These are phyloP conservation scores for Platyura marginata DNA, from an alignment of 1,140 invertebrate genomes.

Conservation along the genomic window DNA sequence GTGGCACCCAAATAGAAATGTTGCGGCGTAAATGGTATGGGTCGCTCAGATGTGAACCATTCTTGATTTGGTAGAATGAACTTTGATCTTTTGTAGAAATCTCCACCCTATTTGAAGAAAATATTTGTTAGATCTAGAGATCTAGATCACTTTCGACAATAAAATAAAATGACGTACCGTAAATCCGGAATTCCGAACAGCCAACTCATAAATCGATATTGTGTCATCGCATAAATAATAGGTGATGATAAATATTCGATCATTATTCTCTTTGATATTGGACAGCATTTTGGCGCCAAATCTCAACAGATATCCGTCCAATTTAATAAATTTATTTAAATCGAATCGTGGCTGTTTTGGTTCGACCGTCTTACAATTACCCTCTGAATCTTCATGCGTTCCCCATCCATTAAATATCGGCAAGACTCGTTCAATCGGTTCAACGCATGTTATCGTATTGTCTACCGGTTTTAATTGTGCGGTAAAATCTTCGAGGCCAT, in stretches of 20 bases:
- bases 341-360: conserved; percentile 57
- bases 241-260: conserved; percentile 60
- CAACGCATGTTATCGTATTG: conserved; percentile 11
- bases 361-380: conserved; percentile 58
- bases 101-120: conserved; percentile 30
- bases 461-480: conserved; percentile 29
- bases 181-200: conserved; percentile 53
- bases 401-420: conserved; percentile 84
- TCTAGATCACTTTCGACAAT: background rate
- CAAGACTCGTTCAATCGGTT: conserved; percentile 29
- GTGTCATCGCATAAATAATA: conserved; percentile 72
- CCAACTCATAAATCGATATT: conserved; percentile 58
- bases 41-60: conserved; percentile 42
- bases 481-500: conserved; percentile 35
- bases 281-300: conserved; percentile 59
- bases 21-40: conserved; percentile 48
- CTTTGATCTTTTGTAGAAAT: conserved; percentile 43
- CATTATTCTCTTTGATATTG: conserved; percentile 42
- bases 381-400: conserved; percentile 67
- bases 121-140: background rate
- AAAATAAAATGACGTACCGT: conserved; percentile 6
- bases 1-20: conserved; percentile 68
- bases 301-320: conserved; percentile 58
- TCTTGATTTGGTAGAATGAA: conserved; percentile 57
- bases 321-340: conserved; percentile 61